Evolutionary conservation across 1,140 invertebrate species (phyloP).

Genomic region (Lepidurus packardi): DNA sequence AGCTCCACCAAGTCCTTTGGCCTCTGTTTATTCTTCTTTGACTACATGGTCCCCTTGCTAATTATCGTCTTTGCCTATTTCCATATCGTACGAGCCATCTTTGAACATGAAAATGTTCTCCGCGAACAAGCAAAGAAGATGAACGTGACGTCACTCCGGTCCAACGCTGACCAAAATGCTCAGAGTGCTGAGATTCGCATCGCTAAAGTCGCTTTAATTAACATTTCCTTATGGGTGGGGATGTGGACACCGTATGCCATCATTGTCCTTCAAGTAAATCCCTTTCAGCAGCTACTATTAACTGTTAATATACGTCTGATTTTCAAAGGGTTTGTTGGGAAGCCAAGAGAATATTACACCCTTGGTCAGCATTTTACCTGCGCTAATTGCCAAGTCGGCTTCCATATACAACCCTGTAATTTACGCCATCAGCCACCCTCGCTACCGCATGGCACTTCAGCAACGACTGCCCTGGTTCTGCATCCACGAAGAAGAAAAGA

Average conservation of each 20-base stretch:
- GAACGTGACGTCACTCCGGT: slow-evolving; percentile 70
- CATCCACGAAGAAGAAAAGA: slow-evolving; percentile 28
- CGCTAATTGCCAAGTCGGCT: slow-evolving; percentile 70
- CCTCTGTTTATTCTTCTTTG: slow-evolving; percentile 61
- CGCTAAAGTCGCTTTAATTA: slow-evolving; percentile 74
- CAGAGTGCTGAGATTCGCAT: slow-evolving; percentile 74
- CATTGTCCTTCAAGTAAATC: slow-evolving; percentile 52
- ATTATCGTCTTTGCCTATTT: slow-evolving; percentile 70
- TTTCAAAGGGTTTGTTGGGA: slow-evolving; percentile 42
- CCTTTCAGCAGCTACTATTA: slow-evolving; percentile 69
- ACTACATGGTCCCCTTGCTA: slow-evolving; percentile 64
- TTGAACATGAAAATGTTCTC: slow-evolving; percentile 73
- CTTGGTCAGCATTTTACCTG: slow-evolving; percentile 68
- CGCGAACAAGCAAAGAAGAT: slow-evolving; percentile 77
- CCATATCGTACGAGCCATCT: slow-evolving; percentile 70
- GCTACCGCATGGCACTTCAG: slow-evolving; percentile 32
- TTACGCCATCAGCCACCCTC: slow-evolving; percentile 57
- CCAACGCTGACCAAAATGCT: slow-evolving; percentile 55
- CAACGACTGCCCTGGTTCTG: slow-evolving; percentile 30
- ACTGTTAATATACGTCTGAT: slow-evolving; percentile 35
- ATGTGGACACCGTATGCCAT: slow-evolving; percentile 79
- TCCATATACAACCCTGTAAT: slow-evolving; percentile 76
- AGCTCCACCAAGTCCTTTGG: slow-evolving; percentile 54
- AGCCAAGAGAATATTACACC: slow-evolving; percentile 52
- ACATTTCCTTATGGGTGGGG: slow-evolving; percentile 73